Evolutionary conservation across 2,888 invertebrate species (phyloP).

Genomic region (Stratiomys singularior): DNA sequence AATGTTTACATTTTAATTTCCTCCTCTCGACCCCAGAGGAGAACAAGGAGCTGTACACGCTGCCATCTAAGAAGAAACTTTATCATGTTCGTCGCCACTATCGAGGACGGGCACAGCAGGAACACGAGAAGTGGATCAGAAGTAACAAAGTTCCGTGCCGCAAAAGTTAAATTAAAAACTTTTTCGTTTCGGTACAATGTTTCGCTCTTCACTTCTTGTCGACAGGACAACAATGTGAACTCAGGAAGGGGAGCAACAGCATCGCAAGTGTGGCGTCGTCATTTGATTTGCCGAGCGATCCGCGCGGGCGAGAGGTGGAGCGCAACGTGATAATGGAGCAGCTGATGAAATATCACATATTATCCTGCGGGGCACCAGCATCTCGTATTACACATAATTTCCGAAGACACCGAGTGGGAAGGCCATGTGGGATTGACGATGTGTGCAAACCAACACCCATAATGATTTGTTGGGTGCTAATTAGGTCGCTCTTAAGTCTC

Average conservation of each 20-base stretch:
- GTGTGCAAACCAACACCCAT: no score
- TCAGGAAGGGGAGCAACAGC: background rate
- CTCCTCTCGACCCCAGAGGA: conserved; percentile 18
- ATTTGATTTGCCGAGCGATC: background rate
- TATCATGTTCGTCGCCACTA: conserved; percentile 37
- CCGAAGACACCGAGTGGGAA: background rate
- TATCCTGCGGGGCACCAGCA: background rate
- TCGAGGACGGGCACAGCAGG: background rate
- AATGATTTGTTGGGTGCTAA: no score
- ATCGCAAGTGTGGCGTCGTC: background rate
- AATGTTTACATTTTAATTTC: conserved; percentile 41
- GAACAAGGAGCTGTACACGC: conserved; percentile 8
- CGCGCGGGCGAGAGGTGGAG: background rate
- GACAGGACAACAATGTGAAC: conserved; percentile 17
- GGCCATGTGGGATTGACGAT: no score
- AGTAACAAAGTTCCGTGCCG: conserved; percentile 39
- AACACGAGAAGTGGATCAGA: conserved; percentile 31
- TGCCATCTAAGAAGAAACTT: conserved; percentile 16
- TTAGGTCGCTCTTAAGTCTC: no score
- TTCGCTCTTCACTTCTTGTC: conserved; percentile 10
- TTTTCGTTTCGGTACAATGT: conserved; percentile 25
- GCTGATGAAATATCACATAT: background rate
- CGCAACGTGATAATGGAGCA: background rate
- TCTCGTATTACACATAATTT: background rate
- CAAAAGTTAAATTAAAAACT: conserved; percentile 44